These are phyloP conservation scores for Oreochromis niloticus DNA, from an alignment of 2,113 vertebrate species.

Conservation along the genomic window DNA sequence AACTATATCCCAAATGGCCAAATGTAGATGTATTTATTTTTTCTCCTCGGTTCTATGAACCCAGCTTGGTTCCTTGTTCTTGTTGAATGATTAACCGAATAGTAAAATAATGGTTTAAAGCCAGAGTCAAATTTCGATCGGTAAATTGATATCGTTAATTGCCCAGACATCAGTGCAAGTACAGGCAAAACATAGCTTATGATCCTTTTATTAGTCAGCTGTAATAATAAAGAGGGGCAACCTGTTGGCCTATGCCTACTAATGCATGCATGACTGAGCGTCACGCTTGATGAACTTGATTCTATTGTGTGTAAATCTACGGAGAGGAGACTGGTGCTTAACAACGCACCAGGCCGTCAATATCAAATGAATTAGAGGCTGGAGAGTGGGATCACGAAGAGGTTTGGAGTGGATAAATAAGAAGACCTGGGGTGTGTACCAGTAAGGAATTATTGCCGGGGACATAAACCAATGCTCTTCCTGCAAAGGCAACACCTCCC, in stretches of 20 bases:
- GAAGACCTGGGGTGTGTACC: slow-evolving; percentile 18
- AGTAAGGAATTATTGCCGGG: slow-evolving; percentile 42
- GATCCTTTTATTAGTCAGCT: background rate
- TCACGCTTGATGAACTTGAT: background rate
- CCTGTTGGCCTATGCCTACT: background rate
- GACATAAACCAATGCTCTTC: slow-evolving; percentile 61
- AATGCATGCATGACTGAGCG: background rate
- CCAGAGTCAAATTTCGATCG: background rate
- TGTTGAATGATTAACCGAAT: background rate
- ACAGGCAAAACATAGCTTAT: background rate
- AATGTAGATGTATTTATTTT: background rate
- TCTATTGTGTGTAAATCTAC: background rate
- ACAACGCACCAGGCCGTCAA: background rate
- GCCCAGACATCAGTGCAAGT: background rate
- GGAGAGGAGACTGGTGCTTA: background rate
- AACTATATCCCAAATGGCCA: background rate
- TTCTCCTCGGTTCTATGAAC: background rate
- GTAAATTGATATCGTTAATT: background rate
- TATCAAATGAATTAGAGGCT: background rate
- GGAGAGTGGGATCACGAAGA: background rate
- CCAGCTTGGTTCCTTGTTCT: background rate
- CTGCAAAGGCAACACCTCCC: slow-evolving; percentile 57
- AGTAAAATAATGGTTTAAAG: background rate
- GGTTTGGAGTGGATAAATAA: background rate
- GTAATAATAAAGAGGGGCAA: background rate